phyloP scores from a whole-genome alignment of 2,888 invertebrate genomes.

The Yponomeuta cagnagella region DNA sequence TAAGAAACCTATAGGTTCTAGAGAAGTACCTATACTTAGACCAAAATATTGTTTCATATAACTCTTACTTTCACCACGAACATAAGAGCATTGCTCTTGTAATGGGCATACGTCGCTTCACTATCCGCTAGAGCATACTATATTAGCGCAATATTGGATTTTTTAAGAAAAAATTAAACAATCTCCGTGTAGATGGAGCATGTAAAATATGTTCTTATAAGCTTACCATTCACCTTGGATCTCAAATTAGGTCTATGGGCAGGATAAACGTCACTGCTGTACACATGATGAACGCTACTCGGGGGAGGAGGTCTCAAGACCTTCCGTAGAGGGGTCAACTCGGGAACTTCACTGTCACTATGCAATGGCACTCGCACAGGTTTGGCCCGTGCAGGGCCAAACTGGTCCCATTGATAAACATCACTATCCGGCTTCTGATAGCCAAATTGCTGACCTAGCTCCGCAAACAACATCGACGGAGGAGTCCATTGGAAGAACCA shows the following conservation, averaged over 20 bases:
- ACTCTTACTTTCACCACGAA: neutral
- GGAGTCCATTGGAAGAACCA: slow-evolving; percentile 70
- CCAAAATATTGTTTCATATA: neutral
- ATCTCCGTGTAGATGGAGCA: neutral
- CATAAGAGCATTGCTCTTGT: neutral
- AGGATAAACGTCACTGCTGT: neutral
- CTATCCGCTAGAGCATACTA: neutral
- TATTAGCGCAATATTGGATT: neutral
- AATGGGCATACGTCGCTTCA: neutral
- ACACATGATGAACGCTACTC: neutral
- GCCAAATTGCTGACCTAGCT: slow-evolving; percentile 34
- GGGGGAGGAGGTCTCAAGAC: neutral
- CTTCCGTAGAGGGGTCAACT: neutral
- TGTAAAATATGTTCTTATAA: neutral
- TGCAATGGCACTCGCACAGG: neutral
- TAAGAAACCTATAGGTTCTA: too few relatives aligned
- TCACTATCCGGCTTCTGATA: neutral
- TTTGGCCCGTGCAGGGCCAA: neutral
- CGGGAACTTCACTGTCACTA: slow-evolving; percentile 10
- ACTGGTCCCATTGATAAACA: slow-evolving; percentile 14
- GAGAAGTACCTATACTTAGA: too few relatives aligned
- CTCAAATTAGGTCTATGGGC: neutral
- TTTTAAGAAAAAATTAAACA: neutral
- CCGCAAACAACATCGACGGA: slow-evolving; percentile 50
- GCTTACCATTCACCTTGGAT: neutral